Evolutionary conservation across 1,140 invertebrate genomes (phyloP).

Genomic region (Aphelenchoides fujianensis): DNA sequence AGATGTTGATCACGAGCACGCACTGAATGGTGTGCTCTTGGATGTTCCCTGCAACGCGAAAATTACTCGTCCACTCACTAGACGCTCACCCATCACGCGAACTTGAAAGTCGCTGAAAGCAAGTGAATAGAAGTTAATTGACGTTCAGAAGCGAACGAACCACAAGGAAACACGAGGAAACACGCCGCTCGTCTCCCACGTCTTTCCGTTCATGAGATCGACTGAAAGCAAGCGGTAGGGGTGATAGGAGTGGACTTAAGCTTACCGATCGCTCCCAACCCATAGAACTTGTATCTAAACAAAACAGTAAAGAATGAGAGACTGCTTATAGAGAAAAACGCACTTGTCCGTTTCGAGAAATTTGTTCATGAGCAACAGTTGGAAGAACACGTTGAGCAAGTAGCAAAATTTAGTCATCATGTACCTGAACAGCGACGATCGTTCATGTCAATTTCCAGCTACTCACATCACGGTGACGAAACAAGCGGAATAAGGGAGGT

Average conservation of each 20-base stretch:
- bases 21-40: constrained; percentile 66
- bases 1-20: constrained; percentile 67
- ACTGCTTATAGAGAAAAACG: no score
- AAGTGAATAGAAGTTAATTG: no score
- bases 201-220: constrained; percentile 50
- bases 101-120: constrained; percentile 35
- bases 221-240: no score
- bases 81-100: constrained; percentile 61
- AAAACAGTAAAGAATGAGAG: no score
- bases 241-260: no score
- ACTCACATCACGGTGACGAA: constrained; percentile 56
- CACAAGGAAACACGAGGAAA: constrained; percentile 67
- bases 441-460: no score
- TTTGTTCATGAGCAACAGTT: constrained; percentile 45
- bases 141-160: constrained; percentile 60
- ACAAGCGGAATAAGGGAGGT: constrained; percentile 52
- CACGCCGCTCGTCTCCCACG: constrained; percentile 60
- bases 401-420: constrained; percentile 52
- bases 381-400: constrained; percentile 35
- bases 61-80: no score
- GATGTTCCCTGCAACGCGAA: no score
- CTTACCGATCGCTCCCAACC: constrained; percentile 49
- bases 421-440: constrained; percentile 49
- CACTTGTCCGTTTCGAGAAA: constrained; percentile 33
- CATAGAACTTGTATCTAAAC: constrained; percentile 46